A percentile compares a stretch with the other conserved stretches of the same genome.
phyloP scores from a whole-genome alignment of 1,140 invertebrate genomes.

The Eriocheir sinensis region DNA sequence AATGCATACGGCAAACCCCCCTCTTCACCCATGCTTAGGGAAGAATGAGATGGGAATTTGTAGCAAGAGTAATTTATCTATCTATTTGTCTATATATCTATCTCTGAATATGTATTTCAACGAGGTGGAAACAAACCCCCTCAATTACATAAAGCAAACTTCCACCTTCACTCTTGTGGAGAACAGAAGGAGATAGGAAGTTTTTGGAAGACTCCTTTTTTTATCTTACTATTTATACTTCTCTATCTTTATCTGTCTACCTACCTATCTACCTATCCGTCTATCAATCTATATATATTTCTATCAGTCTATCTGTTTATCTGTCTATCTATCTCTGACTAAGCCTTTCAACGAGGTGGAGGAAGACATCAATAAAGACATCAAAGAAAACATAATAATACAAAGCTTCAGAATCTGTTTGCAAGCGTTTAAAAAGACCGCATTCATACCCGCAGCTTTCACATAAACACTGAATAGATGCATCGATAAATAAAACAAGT shows the following conservation, averaged over 20 bases:
- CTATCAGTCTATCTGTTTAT: neutral
- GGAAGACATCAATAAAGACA: neutral
- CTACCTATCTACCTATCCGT: neutral
- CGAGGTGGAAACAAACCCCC: conserved; percentile 40
- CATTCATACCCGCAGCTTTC: neutral
- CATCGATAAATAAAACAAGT: too few relatives aligned
- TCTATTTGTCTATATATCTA: neutral
- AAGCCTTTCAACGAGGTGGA: neutral
- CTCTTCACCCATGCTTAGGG: too few relatives aligned
- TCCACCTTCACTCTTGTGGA: neutral
- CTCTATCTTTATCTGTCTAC: neutral
- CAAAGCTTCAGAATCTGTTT: neutral
- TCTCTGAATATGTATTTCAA: too few relatives aligned
- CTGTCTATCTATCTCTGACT: neutral
- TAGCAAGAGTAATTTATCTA: too few relatives aligned
- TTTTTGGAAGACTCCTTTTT: conserved; percentile 17
- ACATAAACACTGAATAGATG: too few relatives aligned
- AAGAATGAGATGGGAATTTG: too few relatives aligned
- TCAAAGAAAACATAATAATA: neutral
- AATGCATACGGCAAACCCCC: too few relatives aligned
- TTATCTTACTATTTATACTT: too few relatives aligned
- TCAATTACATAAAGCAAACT: conserved; percentile 43
- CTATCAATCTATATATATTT: neutral
- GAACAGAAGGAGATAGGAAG: too few relatives aligned
- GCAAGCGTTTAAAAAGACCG: neutral